Evolutionary conservation across 2,797 vertebrate species (phyloP).

Genomic region (Eurystomus glaucurus): DNA sequence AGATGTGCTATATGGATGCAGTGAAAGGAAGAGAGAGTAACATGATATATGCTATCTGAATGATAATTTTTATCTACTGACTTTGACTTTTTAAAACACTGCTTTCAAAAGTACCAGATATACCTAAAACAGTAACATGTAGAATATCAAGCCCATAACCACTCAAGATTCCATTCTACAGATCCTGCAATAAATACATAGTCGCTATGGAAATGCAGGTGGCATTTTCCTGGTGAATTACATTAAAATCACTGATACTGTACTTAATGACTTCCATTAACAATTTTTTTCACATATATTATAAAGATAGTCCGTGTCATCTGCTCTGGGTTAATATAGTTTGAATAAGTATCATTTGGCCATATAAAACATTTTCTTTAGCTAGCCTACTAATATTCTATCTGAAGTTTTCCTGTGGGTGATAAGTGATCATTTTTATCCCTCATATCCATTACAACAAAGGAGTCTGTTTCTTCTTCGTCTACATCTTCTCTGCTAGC

Average conservation of each 20-base stretch:
- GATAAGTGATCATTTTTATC: slow-evolving; percentile 78
- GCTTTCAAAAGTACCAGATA: background rate
- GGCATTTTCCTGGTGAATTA: background rate
- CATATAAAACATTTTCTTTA: background rate
- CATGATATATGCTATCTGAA: background rate
- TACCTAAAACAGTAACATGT: background rate
- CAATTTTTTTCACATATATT: background rate
- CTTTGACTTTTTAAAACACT: background rate
- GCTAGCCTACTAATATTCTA: slow-evolving; percentile 40
- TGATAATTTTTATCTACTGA: background rate
- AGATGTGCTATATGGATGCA: background rate
- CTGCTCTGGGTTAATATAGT: background rate
- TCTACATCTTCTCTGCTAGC: slow-evolving; percentile 88
- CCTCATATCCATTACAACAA: slow-evolving; percentile 81
- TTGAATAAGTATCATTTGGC: background rate
- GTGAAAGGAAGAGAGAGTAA: background rate
- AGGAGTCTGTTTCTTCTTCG: slow-evolving; percentile 88
- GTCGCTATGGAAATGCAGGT: background rate
- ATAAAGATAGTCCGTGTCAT: background rate
- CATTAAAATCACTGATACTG: background rate
- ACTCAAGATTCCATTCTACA: background rate
- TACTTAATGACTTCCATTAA: background rate
- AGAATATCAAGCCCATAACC: background rate
- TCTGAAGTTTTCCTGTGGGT: slow-evolving; percentile 41
- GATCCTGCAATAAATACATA: background rate